Evolutionary conservation across 2,888 invertebrate genomes (phyloP), one percentile per base, ranked within the genome.

Genomic region (Platycheirus rosarum): DNA sequence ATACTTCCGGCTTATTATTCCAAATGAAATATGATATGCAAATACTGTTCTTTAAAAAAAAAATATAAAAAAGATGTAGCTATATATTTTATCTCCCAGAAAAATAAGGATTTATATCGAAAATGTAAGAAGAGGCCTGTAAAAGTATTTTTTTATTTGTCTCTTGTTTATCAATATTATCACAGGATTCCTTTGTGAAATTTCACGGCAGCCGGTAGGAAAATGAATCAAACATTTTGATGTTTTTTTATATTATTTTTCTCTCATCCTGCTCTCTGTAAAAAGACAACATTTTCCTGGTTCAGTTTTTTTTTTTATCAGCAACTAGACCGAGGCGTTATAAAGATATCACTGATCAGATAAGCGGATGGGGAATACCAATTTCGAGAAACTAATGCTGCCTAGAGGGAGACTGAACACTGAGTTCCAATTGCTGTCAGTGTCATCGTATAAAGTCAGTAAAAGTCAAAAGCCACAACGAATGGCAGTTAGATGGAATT

Each of bases 21-120:
- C 13, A 44, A 51, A 70, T 80, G 80, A 80, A 76, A 80, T 76
- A 76, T 76, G 80, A 80, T 76, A 80, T 80, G 75, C 80, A 80
- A 80, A 80, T 80, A 26, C 70, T 26, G 53, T 71, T 80, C 66
- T 42, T 70, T n/a, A n/a, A n/a, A n/a, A n/a, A n/a, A n/a, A n/a
- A n/a, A n/a, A n/a, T n/a, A n/a, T n/a, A n/a, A n/a, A n/a, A n/a
- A n/a, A n/a, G n/a, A n/a, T n/a, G n/a, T n/a, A n/a, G n/a, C n/a
- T n/a, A n/a, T n/a, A n/a, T n/a, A n/a, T n/a, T n/a, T n/a, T n/a
- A n/a, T 78, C 68, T 78, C 48, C 40, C 60, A 62, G 16, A 29
- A 63, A 49, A 79, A 74, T 63, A 74, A 37, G 53, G 53, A 62
- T 35, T 20, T 53, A 53, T 76, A 49, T 63, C 69, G 42, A 16